Conservation (phyloP, 2,797 vertebrate genomes). For the Choloepus didactylus region DNA sequence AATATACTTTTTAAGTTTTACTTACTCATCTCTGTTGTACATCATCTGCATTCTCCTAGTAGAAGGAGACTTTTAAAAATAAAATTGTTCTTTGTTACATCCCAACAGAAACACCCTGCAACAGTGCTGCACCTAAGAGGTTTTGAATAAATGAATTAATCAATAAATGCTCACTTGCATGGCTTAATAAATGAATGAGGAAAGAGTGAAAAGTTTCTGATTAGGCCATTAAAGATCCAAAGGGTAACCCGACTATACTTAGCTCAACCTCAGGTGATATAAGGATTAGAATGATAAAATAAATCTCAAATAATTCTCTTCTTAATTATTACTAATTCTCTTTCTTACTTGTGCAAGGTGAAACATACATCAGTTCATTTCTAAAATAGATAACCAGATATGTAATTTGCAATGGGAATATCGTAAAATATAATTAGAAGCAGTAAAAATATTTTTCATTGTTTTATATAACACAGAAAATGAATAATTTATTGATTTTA, state of each 20-base stretch:
- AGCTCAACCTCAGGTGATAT: neutral
- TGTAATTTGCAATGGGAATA: neutral
- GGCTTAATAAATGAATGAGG: neutral
- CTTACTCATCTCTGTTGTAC: neutral
- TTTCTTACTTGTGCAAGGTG: neutral
- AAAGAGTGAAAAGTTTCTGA: neutral
- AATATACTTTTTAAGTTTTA: neutral
- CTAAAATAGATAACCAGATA: neutral
- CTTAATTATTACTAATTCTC: neutral
- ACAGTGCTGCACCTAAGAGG: neutral
- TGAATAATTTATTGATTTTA: neutral
- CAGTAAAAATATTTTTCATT: neutral
- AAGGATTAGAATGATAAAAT: neutral
- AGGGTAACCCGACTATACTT: neutral
- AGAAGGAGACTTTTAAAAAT: neutral
- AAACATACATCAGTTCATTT: neutral
- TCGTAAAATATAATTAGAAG: neutral
- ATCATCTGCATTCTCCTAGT: neutral
- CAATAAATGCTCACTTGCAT: neutral
- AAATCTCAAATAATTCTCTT: neutral
- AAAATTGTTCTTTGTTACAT: neutral
- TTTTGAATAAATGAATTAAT: constrained; percentile 12
- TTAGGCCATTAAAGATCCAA: neutral
- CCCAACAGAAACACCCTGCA: neutral
- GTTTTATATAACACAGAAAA: neutral